Base-by-base conservation (phyloP, 2,113 vertebrate species). In the Hippocampus comes region DNA sequence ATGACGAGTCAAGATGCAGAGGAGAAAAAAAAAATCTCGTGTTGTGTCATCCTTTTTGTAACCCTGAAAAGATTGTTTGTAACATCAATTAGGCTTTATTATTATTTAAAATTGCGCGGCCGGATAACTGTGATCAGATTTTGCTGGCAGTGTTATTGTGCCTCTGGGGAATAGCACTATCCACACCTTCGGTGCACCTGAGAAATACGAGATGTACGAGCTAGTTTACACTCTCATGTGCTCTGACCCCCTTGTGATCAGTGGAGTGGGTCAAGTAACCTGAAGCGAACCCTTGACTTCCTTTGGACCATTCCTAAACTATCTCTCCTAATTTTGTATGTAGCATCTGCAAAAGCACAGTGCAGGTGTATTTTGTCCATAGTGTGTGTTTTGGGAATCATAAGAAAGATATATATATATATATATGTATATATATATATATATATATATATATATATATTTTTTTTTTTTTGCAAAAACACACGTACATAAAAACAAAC, bases 131-230 rank as follows among this genome's bases (percentile, higher is more conserved):
- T 23, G 66, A 63, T 71, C 70, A 75, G 65, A 78, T 48, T 60
- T 71, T 23, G 25, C 64, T 30, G 42, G 42, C 56, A 57, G 72
- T 64, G 60, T 61, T 46, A 75, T 38, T 73, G 9, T 61, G 67
- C 34, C 74, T 63, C 51, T 18, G 51, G 73, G n/a, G 49, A 78
- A 69, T 20, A 69, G 49, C 60, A 71, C 38, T 34, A 43, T 70
- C 78, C 73, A 72, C 73, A 77, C 74, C 72, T 73, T 23, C 59
- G 49, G 53, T 65, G 68, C 77, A 84, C 73, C 78, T 78, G 73
- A 68, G 70, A 71, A 78, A 81, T 57, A 56, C 67, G 57, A 74
- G 71, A 81, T 53, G 43, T 57, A 27, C 42, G 48, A 57, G 71
- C 71, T 76, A 70, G 69, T 80, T 68, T 67, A 82, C 55, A 7